Evolutionary conservation across 2,888 invertebrate genomes (phyloP).

Genomic region (Nomada hirtipes): DNA sequence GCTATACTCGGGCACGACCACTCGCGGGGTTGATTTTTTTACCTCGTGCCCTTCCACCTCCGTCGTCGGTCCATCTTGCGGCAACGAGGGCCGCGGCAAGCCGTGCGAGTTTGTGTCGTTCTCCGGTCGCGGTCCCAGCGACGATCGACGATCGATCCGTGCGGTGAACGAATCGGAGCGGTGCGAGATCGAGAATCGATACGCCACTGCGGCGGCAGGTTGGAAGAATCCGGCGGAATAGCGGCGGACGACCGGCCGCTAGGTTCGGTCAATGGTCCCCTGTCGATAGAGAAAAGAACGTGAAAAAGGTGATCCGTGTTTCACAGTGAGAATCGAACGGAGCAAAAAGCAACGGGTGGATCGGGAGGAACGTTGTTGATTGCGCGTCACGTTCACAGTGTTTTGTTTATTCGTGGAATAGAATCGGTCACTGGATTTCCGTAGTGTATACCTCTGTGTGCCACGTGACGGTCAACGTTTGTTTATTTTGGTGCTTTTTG

Average conservation of each 20-base stretch:
- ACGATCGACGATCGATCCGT: constrained; percentile 14
- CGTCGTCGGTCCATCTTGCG: neutral
- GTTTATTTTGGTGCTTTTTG: constrained; percentile 39
- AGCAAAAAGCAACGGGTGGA: neutral
- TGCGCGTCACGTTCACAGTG: constrained; percentile 31
- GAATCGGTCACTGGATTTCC: constrained; percentile 26
- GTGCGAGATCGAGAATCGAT: constrained; percentile 16
- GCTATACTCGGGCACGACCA: constrained; percentile 39
- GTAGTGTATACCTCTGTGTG: constrained; percentile 54
- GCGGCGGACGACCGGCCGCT: too few relatives aligned
- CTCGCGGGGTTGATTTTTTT: constrained; percentile 36
- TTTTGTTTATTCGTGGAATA: constrained; percentile 43
- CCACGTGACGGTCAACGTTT: constrained; percentile 59
- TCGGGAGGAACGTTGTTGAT: constrained; percentile 27
- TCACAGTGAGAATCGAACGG: constrained; percentile 25
- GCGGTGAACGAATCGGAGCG: neutral
- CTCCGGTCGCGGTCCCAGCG: neutral
- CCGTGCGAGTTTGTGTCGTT: neutral
- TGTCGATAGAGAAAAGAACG: constrained; percentile 12
- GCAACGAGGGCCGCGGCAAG: neutral
- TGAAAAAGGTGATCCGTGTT: constrained; percentile 34
- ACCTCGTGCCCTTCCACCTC: constrained; percentile 29
- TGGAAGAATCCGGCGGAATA: neutral
- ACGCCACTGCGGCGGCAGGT: neutral
- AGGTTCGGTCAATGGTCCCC: neutral